phyloP scores from a whole-genome alignment of 2,888 invertebrate genomes.

The Brenthis ino region DNA sequence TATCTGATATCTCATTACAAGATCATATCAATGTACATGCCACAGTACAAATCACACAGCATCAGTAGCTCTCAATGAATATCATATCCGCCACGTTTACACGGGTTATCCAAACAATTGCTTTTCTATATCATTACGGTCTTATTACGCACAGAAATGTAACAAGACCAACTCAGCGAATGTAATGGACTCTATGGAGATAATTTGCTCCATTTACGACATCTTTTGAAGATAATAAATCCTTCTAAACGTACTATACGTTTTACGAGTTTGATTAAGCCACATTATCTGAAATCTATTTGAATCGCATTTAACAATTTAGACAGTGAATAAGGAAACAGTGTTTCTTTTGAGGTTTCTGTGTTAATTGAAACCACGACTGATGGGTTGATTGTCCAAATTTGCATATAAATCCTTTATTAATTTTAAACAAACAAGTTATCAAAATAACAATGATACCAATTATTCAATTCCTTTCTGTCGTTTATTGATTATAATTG shows the following conservation, averaged over 20 bases:
- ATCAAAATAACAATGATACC: constrained; percentile 9
- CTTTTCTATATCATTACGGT: constrained; percentile 33
- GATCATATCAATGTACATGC: constrained; percentile 36
- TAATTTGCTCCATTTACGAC: constrained; percentile 34
- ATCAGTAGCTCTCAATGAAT: constrained; percentile 35
- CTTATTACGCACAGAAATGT: constrained; percentile 33
- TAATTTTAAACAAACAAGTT: constrained; percentile 38
- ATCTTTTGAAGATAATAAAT: constrained; percentile 29
- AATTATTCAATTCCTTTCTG: constrained; percentile 20
- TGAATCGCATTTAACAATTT: constrained; percentile 20
- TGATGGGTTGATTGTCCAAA: constrained; percentile 51
- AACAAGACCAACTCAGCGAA: constrained; percentile 25
- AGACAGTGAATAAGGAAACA: constrained; percentile 43
- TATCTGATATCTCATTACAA: constrained; percentile 38
- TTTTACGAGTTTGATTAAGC: constrained; percentile 29
- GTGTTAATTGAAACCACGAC: constrained; percentile 55
- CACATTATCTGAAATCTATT: constrained; percentile 24
- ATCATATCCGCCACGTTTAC: constrained; percentile 31
- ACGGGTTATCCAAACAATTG: constrained; percentile 38
- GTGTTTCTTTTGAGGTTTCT: constrained; percentile 50
- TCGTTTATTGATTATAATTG: constrained; percentile 1
- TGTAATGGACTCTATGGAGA: constrained; percentile 26
- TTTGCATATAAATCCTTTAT: constrained; percentile 48
- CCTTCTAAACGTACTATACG: constrained; percentile 29
- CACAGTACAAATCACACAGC: constrained; percentile 38